A percentile compares a stretch with the other conserved stretches of the same genome.
phyloP scores from a whole-genome alignment of 1,140 invertebrate species.

The Zaprionus vittiger region DNA sequence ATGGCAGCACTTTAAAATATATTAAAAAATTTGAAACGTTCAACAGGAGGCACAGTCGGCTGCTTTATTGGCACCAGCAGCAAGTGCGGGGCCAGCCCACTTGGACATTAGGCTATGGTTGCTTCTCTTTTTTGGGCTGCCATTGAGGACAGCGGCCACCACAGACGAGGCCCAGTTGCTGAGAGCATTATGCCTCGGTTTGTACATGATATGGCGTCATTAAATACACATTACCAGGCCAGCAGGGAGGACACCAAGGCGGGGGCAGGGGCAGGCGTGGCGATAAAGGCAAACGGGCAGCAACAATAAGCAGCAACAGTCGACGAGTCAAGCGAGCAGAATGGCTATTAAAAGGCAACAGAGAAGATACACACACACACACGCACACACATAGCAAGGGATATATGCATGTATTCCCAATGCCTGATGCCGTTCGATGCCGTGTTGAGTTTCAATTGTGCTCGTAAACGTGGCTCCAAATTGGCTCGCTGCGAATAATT shows the following conservation, averaged over 20 bases:
- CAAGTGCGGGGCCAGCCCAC: conserved; percentile 21
- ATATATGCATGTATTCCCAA: conserved; percentile 55
- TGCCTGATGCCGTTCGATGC: conserved; percentile 46
- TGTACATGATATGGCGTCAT: conserved; percentile 82
- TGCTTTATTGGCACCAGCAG: conserved; percentile 71
- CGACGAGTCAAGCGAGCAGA: conserved; percentile 53
- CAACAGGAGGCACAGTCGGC: conserved; percentile 46
- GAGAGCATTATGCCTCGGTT: conserved; percentile 62
- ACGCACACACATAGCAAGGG: conserved; percentile 33
- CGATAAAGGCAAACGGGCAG: conserved; percentile 67
- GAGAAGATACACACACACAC: conserved; percentile 48
- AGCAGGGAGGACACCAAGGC: background rate
- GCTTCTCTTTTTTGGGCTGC: conserved; percentile 3
- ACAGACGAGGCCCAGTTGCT: conserved; percentile 51
- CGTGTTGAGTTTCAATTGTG: conserved; percentile 78
- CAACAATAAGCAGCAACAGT: conserved; percentile 64
- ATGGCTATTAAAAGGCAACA: conserved; percentile 74
- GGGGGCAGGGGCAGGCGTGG: background rate
- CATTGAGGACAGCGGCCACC: conserved; percentile 56
- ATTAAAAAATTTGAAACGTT: conserved; percentile 69
- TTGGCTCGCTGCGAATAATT: conserved; percentile 79
- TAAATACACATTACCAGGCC: conserved; percentile 80
- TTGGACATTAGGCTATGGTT: conserved; percentile 65
- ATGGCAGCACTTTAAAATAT: conserved; percentile 69
- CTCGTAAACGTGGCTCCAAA: conserved; percentile 79